Evolutionary conservation across 2,113 vertebrate genomes (phyloP), one percentile per base, ranked within the genome.

Genomic region (Oreotragus oreotragus): DNA sequence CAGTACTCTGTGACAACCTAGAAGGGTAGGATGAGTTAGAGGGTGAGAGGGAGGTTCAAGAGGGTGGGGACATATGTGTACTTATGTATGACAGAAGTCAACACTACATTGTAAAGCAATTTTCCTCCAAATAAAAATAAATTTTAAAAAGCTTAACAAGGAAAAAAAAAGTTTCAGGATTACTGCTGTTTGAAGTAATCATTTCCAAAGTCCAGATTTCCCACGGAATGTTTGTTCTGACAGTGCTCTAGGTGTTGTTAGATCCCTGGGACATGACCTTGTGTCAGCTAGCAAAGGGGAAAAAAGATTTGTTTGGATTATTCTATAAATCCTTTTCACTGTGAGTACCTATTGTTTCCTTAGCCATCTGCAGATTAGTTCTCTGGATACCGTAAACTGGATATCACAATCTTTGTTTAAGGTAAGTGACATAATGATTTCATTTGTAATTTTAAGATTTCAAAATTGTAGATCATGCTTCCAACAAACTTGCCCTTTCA

Each of bases 121-220:
- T 76, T 43, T 43, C 70, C 23, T 76, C 70, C 39, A 27, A 4
- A 39, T 76, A 43, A 76, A 76, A 76, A 76, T 25, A 43, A 43
- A 76, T 43, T 43, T 43, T 27, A 4, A 76, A 76, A 76, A 43
- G 27, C 23, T 13, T 76, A 76, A 27, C 70, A 43, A 43, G 12
- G 39, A 2, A 27, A 76, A 76, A 73, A 43, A 76, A 76, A 27
- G 39, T 90, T 95, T 84, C 51, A 87, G 43, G 58, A 45, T 94
- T 80, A 64, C 30, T 92, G 19, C 27, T 43, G 55, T 49, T 76
- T 58, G 7, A 89, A 85, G 43, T 85, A 83, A 85, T 85, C 36
- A n/a, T 79, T 97, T 91, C 17, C 84, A 92, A 96, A 95, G 92
- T 96, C 51, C 88, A 81, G 51, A 43, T 30, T 97, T 95, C 95